Base-by-base conservation (phyloP, 2,888 invertebrate species). In the Hypsopygia costalis region DNA sequence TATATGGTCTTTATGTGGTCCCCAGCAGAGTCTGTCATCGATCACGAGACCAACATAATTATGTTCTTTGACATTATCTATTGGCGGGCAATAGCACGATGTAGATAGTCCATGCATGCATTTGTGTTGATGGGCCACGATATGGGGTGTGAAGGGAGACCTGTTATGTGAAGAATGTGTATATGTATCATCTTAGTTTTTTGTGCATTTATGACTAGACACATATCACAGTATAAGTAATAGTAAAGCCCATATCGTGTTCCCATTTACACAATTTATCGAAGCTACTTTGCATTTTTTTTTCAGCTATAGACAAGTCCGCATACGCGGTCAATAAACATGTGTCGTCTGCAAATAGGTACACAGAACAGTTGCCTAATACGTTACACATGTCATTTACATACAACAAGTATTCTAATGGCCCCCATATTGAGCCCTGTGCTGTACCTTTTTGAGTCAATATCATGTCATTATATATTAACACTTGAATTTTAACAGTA, bases 331-430 rank as follows among this genome's bases (percentile, higher is more conserved):
- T 41, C 42, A 57, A 8, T 0, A 53, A 36, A 11, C 55, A 51
- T 1, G 51, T 56, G 32, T 49, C 53, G 22, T 53, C 52, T 7
- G 52, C 49, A n/a, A 46, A 52, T 32, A 48, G 48, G 12, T 42
- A 52, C 1, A 47, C 41, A 5, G 42, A 36, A 34, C 45, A 42
- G 3, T 32, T 11, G 22, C 8, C 34, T 6, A 37, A 33, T 10
- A 28, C 12, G 11, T 47, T 45, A 1, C 12, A 11, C 1, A 39
- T 9, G n/a, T 39, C 40, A 11, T 52, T 49, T 0, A 46, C 52
- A 11, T 52, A 52, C 0, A 47, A 37, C 0, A 50, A 21, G 22
- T 47, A 52, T 31, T 52, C 49, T n/a, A 51, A n/a, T 0, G 51
- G 52, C 4, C 52, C 51, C 1, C 51, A 4, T 0, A 56, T 47